Evolutionary conservation across 35 echinoderm and acorn worm genomes (phyloP).

Genomic region (Nesometra sesokonis): DNA sequence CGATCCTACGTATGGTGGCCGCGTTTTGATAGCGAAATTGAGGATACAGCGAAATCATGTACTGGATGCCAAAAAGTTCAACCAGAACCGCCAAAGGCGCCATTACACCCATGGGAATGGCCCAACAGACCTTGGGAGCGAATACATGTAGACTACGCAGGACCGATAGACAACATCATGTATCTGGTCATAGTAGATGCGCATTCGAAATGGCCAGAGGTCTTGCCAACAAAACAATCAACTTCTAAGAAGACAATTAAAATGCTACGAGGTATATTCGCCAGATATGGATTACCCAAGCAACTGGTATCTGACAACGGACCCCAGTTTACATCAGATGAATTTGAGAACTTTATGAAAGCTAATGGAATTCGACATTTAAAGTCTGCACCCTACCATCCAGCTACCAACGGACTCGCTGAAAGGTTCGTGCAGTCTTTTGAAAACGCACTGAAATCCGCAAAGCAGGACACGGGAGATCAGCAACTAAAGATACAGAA

Average conservation of each 20-base stretch:
- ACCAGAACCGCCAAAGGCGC: slow-evolving; percentile 18
- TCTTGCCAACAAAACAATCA: slow-evolving; percentile 20
- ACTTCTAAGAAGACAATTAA: slow-evolving; percentile 36
- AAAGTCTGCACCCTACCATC: neutral
- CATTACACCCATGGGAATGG: slow-evolving; percentile 43
- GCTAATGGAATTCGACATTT: neutral
- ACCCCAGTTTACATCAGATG: no score
- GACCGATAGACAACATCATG: slow-evolving; percentile 45
- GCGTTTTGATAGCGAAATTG: slow-evolving; percentile 7
- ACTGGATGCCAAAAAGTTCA: slow-evolving; percentile 21
- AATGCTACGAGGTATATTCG: slow-evolving; percentile 31
- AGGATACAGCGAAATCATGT: slow-evolving; percentile 30
- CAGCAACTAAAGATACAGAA: no score
- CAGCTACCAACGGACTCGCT: neutral
- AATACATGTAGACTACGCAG: slow-evolving; percentile 57
- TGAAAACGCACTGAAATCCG: neutral
- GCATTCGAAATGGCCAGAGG: slow-evolving; percentile 63
- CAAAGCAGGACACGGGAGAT: neutral
- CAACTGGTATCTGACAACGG: neutral
- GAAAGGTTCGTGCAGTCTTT: neutral
- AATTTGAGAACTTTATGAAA: neutral
- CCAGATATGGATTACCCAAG: slow-evolving; percentile 36
- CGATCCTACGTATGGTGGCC: slow-evolving; percentile 17
- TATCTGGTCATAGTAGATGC: slow-evolving; percentile 58
- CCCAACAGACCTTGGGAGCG: slow-evolving; percentile 33